phyloP scores from a whole-genome alignment of 2,888 invertebrate species.

The Beris chalybata region DNA sequence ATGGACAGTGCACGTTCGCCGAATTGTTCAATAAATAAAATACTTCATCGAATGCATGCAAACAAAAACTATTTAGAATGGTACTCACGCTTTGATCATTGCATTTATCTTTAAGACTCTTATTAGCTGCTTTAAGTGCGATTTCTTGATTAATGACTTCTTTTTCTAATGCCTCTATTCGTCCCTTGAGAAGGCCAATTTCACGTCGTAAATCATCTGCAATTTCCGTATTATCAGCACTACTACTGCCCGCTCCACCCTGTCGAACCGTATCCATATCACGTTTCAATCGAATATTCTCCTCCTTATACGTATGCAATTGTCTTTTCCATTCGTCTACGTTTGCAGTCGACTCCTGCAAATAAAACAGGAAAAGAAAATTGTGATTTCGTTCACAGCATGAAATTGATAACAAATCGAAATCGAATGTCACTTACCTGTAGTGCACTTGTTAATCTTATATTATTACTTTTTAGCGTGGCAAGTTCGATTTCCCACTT shows the following conservation, averaged over 20 bases:
- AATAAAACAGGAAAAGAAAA: slow-evolving; percentile 6
- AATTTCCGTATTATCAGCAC: slow-evolving; percentile 68
- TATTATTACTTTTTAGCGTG: slow-evolving; percentile 94
- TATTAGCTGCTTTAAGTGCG: slow-evolving; percentile 67
- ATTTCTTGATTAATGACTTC: slow-evolving; percentile 83
- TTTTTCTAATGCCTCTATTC: slow-evolving; percentile 79
- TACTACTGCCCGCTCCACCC: slow-evolving; percentile 59
- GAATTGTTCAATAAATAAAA: too few relatives aligned
- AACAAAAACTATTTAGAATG: too few relatives aligned
- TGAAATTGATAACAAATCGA: neutral
- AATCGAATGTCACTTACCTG: slow-evolving; percentile 58
- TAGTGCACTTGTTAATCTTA: slow-evolving; percentile 89
- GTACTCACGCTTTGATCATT: slow-evolving; percentile 75
- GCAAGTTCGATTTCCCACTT: slow-evolving; percentile 98
- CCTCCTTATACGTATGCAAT: slow-evolving; percentile 88
- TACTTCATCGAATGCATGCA: too few relatives aligned
- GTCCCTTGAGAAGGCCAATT: slow-evolving; percentile 71
- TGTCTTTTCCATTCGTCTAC: slow-evolving; percentile 99
- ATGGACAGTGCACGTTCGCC: too few relatives aligned
- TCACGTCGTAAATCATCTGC: slow-evolving; percentile 77
- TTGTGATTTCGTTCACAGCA: neutral
- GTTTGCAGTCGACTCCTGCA: slow-evolving; percentile 82
- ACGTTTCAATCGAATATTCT: slow-evolving; percentile 80
- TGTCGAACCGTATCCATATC: slow-evolving; percentile 73
- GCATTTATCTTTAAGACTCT: slow-evolving; percentile 53